phyloP scores from a whole-genome alignment of 1,140 invertebrate species.

The Telenomus remus region DNA sequence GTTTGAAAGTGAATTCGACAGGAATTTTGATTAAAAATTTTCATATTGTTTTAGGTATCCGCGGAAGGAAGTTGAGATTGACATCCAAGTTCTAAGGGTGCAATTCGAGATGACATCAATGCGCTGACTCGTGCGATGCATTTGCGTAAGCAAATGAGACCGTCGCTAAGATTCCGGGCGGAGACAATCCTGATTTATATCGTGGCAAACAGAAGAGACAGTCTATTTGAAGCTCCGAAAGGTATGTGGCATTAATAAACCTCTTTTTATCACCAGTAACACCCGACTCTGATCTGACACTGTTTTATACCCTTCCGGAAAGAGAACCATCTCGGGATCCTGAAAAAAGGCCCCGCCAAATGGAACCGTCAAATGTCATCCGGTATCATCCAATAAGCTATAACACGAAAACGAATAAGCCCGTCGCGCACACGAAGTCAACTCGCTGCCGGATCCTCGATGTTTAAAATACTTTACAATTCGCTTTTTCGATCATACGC shows the following conservation, averaged over 20 bases:
- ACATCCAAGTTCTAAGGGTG: background rate
- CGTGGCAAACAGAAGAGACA: slow-evolving; percentile 40
- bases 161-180: slow-evolving; percentile 16
- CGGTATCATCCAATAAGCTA: slow-evolving; percentile 52
- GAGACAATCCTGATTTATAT: slow-evolving; percentile 57
- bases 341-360: slow-evolving; percentile 45
- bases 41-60: background rate
- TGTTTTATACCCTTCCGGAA: slow-evolving; percentile 58
- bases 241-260: slow-evolving; percentile 51
- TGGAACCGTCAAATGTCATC: slow-evolving; percentile 54
- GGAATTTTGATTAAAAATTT: background rate
- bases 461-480: slow-evolving; percentile 31
- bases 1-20: too few species aligned
- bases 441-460: slow-evolving; percentile 23
- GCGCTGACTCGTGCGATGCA: slow-evolving; percentile 7
- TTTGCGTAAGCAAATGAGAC: slow-evolving; percentile 34
- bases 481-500: slow-evolving; percentile 20
- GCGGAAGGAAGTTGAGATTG: background rate
- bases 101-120: background rate
- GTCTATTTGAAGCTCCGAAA: slow-evolving; percentile 33
- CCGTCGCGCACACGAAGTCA: slow-evolving; percentile 28
- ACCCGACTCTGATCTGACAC: slow-evolving; percentile 56
- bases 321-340: slow-evolving; percentile 47
- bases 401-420: slow-evolving; percentile 54
- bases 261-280: slow-evolving; percentile 52